These are phyloP conservation scores for Notechis scutatus DNA, from an alignment of 2,113 vertebrate species.

Conservation along the genomic window DNA sequence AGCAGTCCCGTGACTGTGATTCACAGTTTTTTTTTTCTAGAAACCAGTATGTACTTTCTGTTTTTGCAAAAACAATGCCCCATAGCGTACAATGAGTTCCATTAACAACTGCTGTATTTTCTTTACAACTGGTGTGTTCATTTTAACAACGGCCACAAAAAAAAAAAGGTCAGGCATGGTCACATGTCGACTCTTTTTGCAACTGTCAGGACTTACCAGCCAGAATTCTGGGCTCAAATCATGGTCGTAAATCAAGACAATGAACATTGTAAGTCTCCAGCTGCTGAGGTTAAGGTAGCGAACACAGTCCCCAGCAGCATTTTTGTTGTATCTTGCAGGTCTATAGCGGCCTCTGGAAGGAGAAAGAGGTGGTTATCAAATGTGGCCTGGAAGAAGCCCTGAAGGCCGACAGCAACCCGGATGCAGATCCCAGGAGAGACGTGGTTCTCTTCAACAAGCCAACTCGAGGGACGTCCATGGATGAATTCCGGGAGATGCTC, in stretches of 20 bases:
- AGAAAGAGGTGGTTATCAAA: constrained; percentile 88
- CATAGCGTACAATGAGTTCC: not conserved
- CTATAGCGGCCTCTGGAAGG: constrained; percentile 88
- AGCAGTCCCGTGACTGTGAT: not conserved
- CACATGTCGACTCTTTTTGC: not conserved
- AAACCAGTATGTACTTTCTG: too few relatives aligned
- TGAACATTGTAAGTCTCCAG: not conserved
- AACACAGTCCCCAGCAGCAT: accelerated
- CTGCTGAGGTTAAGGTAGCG: too few relatives aligned
- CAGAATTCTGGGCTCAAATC: not conserved
- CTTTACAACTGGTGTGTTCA: not conserved
- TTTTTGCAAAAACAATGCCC: not conserved
- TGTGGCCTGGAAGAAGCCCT: constrained; percentile 81
- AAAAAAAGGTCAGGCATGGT: not conserved
- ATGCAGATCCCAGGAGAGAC: constrained; percentile 68
- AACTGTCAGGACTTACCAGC: not conserved
- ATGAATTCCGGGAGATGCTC: constrained; percentile 95
- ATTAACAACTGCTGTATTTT: not conserved
- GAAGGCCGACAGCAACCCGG: constrained; percentile 64
- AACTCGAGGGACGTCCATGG: constrained; percentile 90
- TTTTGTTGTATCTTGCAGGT: constrained; percentile 70
- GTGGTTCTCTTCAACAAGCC: constrained; percentile 89
- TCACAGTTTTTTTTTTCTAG: not conserved
- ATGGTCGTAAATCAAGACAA: not conserved
- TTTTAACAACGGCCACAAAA: not conserved